Percentiles rank a stretch among this genome's conserved stretches.
Conservation (phyloP, 2,888 invertebrate species). For the Acanthosepion esculentum region DNA sequence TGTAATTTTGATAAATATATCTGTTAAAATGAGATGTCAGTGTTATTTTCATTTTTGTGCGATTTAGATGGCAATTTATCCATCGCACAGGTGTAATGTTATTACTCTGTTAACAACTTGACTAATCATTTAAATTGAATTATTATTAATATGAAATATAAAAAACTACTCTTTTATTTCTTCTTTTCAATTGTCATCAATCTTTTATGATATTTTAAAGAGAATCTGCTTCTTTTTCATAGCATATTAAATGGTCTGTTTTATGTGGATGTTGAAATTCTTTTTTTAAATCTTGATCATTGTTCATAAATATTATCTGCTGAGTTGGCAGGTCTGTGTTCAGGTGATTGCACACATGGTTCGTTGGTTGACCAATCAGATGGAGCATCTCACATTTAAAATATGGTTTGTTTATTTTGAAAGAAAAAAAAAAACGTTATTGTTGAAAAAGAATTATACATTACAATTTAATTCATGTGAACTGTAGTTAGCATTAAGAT, state of each 20-base stretch:
- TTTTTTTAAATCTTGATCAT: background rate
- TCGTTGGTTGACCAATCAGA: conserved; percentile 33
- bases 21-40: too few relatives aligned
- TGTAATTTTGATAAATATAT: too few relatives aligned
- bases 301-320: conserved; percentile 5
- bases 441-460: background rate
- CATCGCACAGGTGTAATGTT: too few relatives aligned
- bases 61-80: too few relatives aligned
- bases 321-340: conserved; percentile 1
- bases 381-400: conserved; percentile 5
- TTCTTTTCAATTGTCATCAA: too few relatives aligned
- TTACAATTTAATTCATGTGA: conserved; percentile 11
- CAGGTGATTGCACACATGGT: conserved; percentile 15
- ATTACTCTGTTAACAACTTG: too few relatives aligned
- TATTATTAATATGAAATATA: too few relatives aligned
- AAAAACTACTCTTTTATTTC: too few relatives aligned
- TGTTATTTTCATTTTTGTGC: too few relatives aligned
- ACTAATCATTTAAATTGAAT: too few relatives aligned
- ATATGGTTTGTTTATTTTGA: conserved; percentile 20
- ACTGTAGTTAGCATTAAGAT: background rate
- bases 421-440: background rate
- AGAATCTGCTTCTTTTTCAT: too few relatives aligned
- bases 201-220: too few relatives aligned
- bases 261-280: background rate
- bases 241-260: background rate